Evolutionary conservation across 2,888 invertebrate species (phyloP), one percentile per base, ranked within the genome.

Genomic region (Nomada ferruginata): DNA sequence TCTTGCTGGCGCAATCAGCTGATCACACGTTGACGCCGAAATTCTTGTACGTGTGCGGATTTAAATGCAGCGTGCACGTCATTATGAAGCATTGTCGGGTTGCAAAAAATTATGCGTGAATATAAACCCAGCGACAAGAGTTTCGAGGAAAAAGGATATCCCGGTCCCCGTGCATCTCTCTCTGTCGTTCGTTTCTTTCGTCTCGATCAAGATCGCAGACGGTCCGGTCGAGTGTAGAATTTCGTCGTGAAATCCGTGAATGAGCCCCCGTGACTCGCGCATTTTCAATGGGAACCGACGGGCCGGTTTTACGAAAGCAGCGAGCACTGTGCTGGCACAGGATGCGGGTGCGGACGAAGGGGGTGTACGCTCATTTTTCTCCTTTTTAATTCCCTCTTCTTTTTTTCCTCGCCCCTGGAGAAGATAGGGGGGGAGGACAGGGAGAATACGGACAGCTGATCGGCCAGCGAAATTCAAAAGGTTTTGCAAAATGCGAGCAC

Each of bases 391-490:
- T 76, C 53, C 79, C 83, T 78, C 76, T 79, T 42, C 60, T 66
- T 71, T 60, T 78, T 77, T 79, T 42, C 60, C 66, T 71, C 63
- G 55, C 66, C 66, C 47, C 42, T 71, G 65, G 53, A 63, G 65
- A 29, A 82, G 85, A 83, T 82, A 76, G 74, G 77, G 65, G 68
- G 70, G 76, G 74, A n/a, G 57, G 75, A 29, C 69, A 59, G 64
- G 57, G 83, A 65, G 82, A 74, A 75, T 44, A 82, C 77, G 57
- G 91, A 90, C 91, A 91, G 91, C 91, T 91, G 91, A 91, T 91
- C 90, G 79, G 78, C 72, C 59, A 20, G 10, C 53, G 53, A 20
- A 53, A 53, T 89, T 91, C 75, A 89, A 87, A 88, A 86, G 87
- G 83, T 86, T 88, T 90, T 82, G 88, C 89, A 85, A 86, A 87